Base-by-base conservation (phyloP, 2,113 vertebrate genomes). In the Melanostigma gelatinosum region DNA sequence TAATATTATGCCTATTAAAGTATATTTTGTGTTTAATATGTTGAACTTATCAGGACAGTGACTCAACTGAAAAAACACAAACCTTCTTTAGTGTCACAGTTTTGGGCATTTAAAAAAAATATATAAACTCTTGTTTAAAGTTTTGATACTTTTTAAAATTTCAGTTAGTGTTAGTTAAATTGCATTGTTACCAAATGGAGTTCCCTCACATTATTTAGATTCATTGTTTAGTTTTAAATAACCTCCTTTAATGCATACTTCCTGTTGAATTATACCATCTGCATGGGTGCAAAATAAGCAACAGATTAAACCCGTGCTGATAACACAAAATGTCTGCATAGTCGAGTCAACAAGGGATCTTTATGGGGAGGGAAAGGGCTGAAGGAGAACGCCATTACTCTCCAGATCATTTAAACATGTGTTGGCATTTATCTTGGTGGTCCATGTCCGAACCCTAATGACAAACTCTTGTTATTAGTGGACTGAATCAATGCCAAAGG, bases 361-460 rank as follows among this genome's bases (percentile, higher is more conserved):
- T 90, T 84, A 75, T 70, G 67, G 85, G 81, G 87, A 86, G 76
- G 80, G 77, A 87, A 79, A 83, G 66, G 82, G 84, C 82, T 77
- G 71, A 79, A 67, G 82, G 86, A 89, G 85, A 90, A 91, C 81
- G 77, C 84, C 88, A 87, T 92, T 89, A 88, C 81, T 92, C 91
- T 91, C 86, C 81, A 85, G 89, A 92, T 90, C 86, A 87, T 92
- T 89, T 90, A 92, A 93, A 92, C 92, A 93, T 92, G 83, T 93
- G 92, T 81, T 92, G 90, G 89, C 92, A 90, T 93, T 93, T 92
- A 92, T 93, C 90, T 91, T 91, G 92, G 88, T 90, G 90, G 91
- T 92, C 91, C 90, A 91, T 92, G 89, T 91, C 91, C 91, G 83
- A 93, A 80, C 89, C 64, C 91, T 93, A 91, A 93, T 91, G 89